Percentiles rank a stretch among this genome's conserved stretches.
Evolutionary conservation across 2,888 invertebrate species (phyloP).

Genomic region (Dicyrtoma fusca): DNA sequence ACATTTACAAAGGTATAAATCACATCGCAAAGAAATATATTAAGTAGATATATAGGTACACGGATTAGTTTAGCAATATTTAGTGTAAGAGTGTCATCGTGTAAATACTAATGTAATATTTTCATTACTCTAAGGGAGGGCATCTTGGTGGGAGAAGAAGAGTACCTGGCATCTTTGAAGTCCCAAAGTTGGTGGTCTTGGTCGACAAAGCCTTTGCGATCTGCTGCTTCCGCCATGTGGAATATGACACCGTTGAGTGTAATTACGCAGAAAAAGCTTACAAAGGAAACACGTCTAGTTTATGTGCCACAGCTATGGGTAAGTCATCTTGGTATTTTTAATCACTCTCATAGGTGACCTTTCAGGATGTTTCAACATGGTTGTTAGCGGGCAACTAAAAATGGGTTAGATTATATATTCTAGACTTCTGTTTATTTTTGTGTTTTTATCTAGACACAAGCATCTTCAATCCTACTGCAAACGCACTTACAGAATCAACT

Average conservation of each 20-base stretch:
- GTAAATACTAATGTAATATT: neutral
- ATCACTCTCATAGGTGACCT: too few species aligned
- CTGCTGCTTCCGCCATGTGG: conserved; percentile 24
- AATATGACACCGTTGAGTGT: conserved; percentile 27
- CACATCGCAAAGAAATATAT: too few species aligned
- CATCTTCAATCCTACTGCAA: too few species aligned
- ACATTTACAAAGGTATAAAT: conserved; percentile 31
- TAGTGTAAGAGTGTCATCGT: neutral
- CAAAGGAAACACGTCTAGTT: conserved; percentile 33
- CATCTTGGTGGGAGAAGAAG: conserved; percentile 13
- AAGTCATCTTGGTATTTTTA: neutral
- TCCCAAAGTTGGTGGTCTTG: conserved; percentile 35
- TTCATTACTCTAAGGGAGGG: conserved; percentile 14
- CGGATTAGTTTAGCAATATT: too few species aligned
- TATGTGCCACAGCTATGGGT: conserved; percentile 33
- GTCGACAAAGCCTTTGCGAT: conserved; percentile 33
- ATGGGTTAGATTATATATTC: too few species aligned
- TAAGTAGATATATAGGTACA: too few species aligned
- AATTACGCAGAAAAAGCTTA: conserved; percentile 21
- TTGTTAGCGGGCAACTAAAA: too few species aligned
- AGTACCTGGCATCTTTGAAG: conserved; percentile 23
- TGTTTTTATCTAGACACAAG: neutral
- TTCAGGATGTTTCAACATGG: too few species aligned
- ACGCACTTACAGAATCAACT: too few species aligned
- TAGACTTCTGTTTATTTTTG: neutral